Evolutionary conservation across 1,140 invertebrate genomes (phyloP).

Genomic region (Nebria ingens): DNA sequence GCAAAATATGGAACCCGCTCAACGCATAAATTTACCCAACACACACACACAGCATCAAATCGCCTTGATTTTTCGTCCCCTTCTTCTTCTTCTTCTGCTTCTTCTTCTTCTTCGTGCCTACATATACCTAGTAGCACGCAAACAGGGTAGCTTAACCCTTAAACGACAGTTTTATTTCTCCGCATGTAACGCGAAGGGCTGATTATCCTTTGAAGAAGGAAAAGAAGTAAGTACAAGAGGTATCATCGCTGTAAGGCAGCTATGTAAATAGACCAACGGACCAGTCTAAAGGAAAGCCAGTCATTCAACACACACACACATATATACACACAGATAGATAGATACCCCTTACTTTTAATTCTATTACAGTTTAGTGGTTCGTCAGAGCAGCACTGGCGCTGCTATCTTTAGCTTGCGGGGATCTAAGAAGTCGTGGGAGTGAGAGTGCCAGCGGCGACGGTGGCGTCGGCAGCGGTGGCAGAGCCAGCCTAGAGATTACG

Average conservation of each 20-base stretch:
- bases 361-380: slow-evolving; percentile 7
- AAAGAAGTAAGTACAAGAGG: too few relatives aligned
- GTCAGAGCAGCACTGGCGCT: not conserved
- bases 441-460: not conserved
- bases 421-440: slow-evolving; percentile 5
- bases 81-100: not conserved
- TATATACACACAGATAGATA: not conserved
- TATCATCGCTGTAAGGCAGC: not conserved
- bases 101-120: not conserved
- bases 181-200: too few relatives aligned
- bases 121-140: too few relatives aligned
- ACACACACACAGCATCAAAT: too few relatives aligned
- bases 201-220: too few relatives aligned
- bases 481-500: slow-evolving; percentile 22
- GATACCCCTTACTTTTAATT: slow-evolving; percentile 3
- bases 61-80: slow-evolving; percentile 4
- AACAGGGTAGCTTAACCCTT: too few relatives aligned
- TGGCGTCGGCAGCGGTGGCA: not conserved
- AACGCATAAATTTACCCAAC: slow-evolving; percentile 31
- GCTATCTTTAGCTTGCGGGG: not conserved
- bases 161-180: too few relatives aligned
- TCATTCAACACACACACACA: not conserved
- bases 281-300: not conserved
- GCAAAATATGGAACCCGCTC: slow-evolving; percentile 34
- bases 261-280: not conserved